Conservation (phyloP, 2,113 vertebrate genomes). For the Nerophis ophidion region DNA sequence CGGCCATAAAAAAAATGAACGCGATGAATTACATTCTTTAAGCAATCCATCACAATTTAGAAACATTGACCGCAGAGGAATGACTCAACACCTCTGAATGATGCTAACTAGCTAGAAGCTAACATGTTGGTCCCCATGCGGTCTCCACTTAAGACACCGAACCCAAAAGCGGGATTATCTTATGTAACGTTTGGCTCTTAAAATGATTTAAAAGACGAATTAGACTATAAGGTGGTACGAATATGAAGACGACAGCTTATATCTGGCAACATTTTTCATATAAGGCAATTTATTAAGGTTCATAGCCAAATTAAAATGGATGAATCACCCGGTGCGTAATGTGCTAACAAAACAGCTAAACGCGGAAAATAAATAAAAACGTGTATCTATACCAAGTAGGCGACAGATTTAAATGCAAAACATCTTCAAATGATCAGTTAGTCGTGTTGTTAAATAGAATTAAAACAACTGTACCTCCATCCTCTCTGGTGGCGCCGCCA, state of each 20-base stretch:
- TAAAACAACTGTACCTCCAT: conserved; percentile 65
- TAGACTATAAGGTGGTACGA: no score
- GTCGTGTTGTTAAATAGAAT: background rate
- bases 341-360: background rate
- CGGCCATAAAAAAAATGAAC: fast-evolving
- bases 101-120: conserved; percentile 33
- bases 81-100: conserved; percentile 7
- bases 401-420: background rate
- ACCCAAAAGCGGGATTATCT: background rate
- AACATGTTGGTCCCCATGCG: conserved; percentile 54
- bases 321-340: conserved; percentile 14
- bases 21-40: fast-evolving
- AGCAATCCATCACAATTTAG: fast-evolving
- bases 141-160: conserved; percentile 10
- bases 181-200: no score
- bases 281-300: background rate
- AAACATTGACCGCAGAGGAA: background rate
- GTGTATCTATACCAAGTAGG: background rate
- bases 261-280: background rate
- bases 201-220: no score
- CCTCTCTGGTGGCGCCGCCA: conserved; percentile 70
- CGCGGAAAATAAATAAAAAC: background rate
- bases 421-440: fast-evolving
- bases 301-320: conserved; percentile 47
- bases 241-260: background rate